Percentiles rank a stretch among this genome's conserved stretches.
Evolutionary conservation across 2,888 invertebrate species (phyloP).

Genomic region (Seira musarum): DNA sequence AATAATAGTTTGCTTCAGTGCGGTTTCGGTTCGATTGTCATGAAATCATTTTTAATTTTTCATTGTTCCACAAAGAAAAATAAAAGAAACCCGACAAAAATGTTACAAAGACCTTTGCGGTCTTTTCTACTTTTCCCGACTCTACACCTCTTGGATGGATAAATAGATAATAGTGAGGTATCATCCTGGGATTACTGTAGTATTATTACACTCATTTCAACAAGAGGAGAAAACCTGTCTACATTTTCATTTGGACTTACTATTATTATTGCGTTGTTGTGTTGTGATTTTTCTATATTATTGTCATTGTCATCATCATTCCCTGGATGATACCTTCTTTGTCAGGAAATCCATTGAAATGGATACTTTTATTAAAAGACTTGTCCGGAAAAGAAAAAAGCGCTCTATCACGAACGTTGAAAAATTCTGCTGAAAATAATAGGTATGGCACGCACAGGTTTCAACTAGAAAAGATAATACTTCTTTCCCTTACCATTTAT

Average conservation of each 20-base stretch:
- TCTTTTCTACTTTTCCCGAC: constrained; percentile 4
- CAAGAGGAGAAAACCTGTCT: too few species aligned
- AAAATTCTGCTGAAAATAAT: too few species aligned
- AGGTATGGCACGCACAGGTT: too few species aligned
- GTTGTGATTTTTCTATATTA: too few species aligned
- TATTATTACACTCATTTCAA: constrained; percentile 31
- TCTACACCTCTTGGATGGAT: constrained; percentile 35
- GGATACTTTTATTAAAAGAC: too few species aligned
- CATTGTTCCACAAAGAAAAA: constrained; percentile 18
- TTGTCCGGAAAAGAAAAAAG: too few species aligned
- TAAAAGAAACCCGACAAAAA: neutral
- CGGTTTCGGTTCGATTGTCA: constrained; percentile 40
- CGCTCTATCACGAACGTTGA: too few species aligned
- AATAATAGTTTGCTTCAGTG: constrained; percentile 38
- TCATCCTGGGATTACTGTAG: constrained; percentile 42
- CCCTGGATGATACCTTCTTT: too few species aligned
- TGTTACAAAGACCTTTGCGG: constrained; percentile 8
- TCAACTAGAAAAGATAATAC: neutral
- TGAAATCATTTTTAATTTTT: constrained; percentile 53
- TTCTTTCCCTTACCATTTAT: constrained; percentile 19
- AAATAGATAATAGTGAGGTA: constrained; percentile 21
- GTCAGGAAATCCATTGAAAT: too few species aligned
- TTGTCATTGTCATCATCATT: too few species aligned
- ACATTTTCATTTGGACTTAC: too few species aligned
- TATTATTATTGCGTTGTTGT: too few species aligned